phyloP scores from a whole-genome alignment of 2,888 invertebrate species.

The Zhuqinia jingwanae region DNA sequence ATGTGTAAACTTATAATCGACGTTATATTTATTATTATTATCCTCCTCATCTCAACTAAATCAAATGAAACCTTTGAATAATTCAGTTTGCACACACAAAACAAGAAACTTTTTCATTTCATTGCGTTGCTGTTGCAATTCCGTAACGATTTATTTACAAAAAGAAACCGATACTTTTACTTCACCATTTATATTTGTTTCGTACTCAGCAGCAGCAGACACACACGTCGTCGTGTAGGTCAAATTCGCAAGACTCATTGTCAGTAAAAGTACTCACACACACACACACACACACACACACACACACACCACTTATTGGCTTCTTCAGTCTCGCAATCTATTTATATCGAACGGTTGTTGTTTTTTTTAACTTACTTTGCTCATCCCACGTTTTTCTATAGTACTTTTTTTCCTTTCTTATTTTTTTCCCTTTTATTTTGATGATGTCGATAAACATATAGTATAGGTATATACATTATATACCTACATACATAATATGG shows the following conservation, averaged over 20 bases:
- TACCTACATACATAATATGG: neutral
- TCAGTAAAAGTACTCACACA: too few species aligned
- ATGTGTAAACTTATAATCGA: too few species aligned
- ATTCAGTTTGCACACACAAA: neutral
- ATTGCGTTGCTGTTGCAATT: neutral
- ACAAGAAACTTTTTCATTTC: too few species aligned
- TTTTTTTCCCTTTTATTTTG: neutral
- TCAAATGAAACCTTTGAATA: conserved; percentile 33
- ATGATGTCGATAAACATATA: too few species aligned
- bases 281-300: too few species aligned
- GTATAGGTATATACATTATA: neutral
- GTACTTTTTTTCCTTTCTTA: neutral
- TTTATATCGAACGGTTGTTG: too few species aligned
- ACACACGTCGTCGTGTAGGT: neutral
- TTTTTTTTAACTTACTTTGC: too few species aligned
- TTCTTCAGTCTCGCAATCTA: too few species aligned
- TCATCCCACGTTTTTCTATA: too few species aligned
- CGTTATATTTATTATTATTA: neutral
- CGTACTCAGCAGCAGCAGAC: neutral
- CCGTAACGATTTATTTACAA: neutral
- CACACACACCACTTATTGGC: too few species aligned
- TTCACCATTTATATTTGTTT: neutral
- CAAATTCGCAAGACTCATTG: too few species aligned
- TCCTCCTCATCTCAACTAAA: neutral
- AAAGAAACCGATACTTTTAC: neutral